phyloP scores from a whole-genome alignment of 30 jellyfish, hydroid and myxozoan species.

The Turritopsis dohrnii region DNA sequence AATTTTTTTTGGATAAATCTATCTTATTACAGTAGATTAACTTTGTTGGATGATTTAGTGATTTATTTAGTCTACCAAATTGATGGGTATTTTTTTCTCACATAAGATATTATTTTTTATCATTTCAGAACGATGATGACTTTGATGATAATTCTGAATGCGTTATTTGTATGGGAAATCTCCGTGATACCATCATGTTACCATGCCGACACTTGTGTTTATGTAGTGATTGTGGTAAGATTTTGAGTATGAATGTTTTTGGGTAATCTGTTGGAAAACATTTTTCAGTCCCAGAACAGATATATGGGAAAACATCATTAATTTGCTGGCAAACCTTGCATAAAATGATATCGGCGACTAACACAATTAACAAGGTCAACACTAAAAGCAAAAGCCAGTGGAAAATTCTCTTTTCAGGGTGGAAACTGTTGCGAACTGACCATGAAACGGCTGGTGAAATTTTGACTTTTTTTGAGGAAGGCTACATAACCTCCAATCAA shows the following conservation, averaged over 20 bases:
- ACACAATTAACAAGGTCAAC: not conserved
- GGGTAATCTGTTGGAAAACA: not conserved
- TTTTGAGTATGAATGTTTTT: not conserved
- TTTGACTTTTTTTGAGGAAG: not conserved
- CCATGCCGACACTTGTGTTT: conserved; percentile 99
- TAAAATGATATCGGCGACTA: not conserved
- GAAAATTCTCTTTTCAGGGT: not conserved
- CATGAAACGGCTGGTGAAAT: not conserved
- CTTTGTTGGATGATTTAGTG: too few species aligned
- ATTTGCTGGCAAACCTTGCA: not conserved
- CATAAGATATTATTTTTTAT: too few species aligned
- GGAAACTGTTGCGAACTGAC: not conserved
- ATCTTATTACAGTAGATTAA: not conserved
- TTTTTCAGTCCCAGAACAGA: not conserved
- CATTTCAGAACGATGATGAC: conserved; percentile 63
- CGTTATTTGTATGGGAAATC: conserved; percentile 93
- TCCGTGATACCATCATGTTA: conserved; percentile 83
- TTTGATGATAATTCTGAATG: conserved; percentile 86
- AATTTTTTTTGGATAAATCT: not conserved
- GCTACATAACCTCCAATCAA: not conserved
- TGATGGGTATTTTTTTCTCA: too few species aligned
- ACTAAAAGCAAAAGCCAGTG: not conserved
- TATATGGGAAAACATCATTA: not conserved
- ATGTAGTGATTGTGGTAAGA: conserved; percentile 91
- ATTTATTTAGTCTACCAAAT: too few species aligned